phyloP scores from a whole-genome alignment of 2,888 invertebrate genomes.

The Apamea anceps region DNA sequence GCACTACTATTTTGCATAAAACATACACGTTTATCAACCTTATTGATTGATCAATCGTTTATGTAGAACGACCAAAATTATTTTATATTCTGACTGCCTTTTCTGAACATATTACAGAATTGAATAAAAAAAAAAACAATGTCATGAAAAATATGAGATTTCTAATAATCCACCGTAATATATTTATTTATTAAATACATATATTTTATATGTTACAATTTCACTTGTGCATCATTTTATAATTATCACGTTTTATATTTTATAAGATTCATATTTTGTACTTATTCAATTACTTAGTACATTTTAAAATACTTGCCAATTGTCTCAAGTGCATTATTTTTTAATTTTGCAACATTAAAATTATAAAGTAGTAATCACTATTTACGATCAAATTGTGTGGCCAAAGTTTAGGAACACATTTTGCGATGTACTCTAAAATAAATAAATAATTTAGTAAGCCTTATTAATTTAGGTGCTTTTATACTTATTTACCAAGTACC shows the following conservation, averaged over 20 bases:
- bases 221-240: constrained; percentile 7
- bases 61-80: neutral
- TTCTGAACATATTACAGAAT: neutral
- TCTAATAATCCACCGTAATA: constrained; percentile 34
- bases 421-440: neutral
- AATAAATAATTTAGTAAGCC: constrained; percentile 32
- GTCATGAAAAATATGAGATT: constrained; percentile 59
- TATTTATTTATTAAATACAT: constrained; percentile 7
- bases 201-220: constrained; percentile 28
- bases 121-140: constrained; percentile 8
- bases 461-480: constrained; percentile 6
- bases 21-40: neutral
- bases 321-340: constrained; percentile 14
- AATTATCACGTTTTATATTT: constrained; percentile 5
- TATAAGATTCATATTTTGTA: constrained; percentile 37
- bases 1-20: no score
- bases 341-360: constrained; percentile 5
- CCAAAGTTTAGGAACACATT: constrained; percentile 32
- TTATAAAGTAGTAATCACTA: neutral
- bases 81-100: neutral
- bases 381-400: constrained; percentile 17
- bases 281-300: constrained; percentile 7
- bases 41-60: neutral
- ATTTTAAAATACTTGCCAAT: neutral
- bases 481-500: no score